Base-by-base conservation (phyloP, 30 jellyfish, hydroid and myxozoan species). In the Phacellophora camtschatica region DNA sequence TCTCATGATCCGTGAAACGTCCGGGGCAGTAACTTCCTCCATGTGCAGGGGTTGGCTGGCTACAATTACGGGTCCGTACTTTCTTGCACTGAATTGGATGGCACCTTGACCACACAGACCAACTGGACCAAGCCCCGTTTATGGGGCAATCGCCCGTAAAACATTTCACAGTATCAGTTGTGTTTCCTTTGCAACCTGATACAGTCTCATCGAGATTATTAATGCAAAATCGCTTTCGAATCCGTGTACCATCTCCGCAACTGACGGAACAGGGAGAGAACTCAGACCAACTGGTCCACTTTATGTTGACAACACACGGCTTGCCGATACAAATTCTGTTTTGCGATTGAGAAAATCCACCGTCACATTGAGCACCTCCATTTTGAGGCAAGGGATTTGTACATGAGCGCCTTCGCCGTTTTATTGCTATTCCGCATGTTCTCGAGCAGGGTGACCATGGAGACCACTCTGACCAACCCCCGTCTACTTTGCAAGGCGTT, bases 391-490 rank as follows among this genome's bases (percentile, higher is more conserved):
- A 35, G 24, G 97, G 96, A 57, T 83, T 57, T 28, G 93, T 81
- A 56, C 99, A 94, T n/a, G 89, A 74, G 0, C 99, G 95, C 28
- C 83, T 68, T 32, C 99, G 80, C 9, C 90, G 90, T 25, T 68
- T 88, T 35, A 88, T 77, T 7, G 98, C 96, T 71, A 94, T 54
- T 3, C 97, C 97, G 50, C 99, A 94, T 33, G 92, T 76, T 61
- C 90, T 70, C 37, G 95, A 73, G 39, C 99, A 94, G 7, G 85
- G 87, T 19, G 97, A 71, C 99, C 99, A 94, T 20, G 79, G 66
- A 9, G 95, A 70, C 99, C 99, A 94, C 8, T 61, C 28, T 13
- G 87, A 70, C 99, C 99, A 94, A n/a, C 83, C 93, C 1, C 96
- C 96, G 71, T 86, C 69, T 34, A 82, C 54, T 27, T 54, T 67